These are phyloP conservation scores for Mycetomoellerius zeteki DNA, from an alignment of 1,140 invertebrate genomes.

Conservation along the genomic window DNA sequence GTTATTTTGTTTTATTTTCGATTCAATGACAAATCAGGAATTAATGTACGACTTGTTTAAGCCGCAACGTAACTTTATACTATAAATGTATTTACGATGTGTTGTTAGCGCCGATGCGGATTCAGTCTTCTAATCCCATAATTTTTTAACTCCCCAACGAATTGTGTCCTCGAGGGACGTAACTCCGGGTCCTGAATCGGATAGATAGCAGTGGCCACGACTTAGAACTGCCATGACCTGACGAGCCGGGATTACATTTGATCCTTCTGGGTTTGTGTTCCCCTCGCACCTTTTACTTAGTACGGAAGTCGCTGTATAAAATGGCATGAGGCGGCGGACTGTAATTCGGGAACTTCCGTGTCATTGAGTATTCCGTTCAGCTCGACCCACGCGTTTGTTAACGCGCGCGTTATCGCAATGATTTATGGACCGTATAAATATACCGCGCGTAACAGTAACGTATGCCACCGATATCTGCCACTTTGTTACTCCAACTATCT, in stretches of 20 bases:
- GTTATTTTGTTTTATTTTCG: background rate
- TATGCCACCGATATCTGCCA: constrained; percentile 57
- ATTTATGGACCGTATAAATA: constrained; percentile 58
- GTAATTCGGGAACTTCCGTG: constrained; percentile 28
- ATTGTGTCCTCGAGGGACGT: constrained; percentile 73
- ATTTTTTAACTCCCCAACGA: constrained; percentile 82
- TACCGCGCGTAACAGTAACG: constrained; percentile 41
- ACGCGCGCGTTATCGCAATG: constrained; percentile 60
- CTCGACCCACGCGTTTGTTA: constrained; percentile 54
- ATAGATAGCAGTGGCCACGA: constrained; percentile 80
- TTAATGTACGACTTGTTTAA: constrained; percentile 51
- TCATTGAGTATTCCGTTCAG: constrained; percentile 61
- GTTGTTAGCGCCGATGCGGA: constrained; percentile 25
- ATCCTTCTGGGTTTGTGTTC: constrained; percentile 78
- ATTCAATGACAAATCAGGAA: constrained; percentile 11
- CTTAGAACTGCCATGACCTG: constrained; percentile 77
- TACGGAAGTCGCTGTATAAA: constrained; percentile 48
- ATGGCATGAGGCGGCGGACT: background rate
- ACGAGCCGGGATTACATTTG: constrained; percentile 79
- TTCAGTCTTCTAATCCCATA: constrained; percentile 68
- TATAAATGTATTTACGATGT: constrained; percentile 52
- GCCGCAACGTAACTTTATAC: constrained; percentile 44
- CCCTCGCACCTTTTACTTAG: constrained; percentile 57
- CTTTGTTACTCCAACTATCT: constrained; percentile 34
- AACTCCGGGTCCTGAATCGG: constrained; percentile 76